phyloP scores from a whole-genome alignment of 2,888 invertebrate genomes.

The Hecatera dysodea region DNA sequence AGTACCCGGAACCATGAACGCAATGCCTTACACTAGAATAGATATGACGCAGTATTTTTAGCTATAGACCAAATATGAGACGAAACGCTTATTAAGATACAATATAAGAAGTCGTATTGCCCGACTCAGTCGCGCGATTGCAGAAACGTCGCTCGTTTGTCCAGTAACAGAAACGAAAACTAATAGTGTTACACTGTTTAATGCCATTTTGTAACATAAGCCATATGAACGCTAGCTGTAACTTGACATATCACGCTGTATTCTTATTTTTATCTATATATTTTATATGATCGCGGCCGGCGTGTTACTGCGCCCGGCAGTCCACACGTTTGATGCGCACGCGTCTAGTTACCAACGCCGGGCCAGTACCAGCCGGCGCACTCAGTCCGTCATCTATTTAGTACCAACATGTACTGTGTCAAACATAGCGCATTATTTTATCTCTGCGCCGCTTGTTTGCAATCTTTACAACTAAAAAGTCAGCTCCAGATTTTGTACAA shows the following conservation, averaged over 20 bases:
- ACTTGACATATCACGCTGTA: slow-evolving; percentile 83
- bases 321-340: not conserved
- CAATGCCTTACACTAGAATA: slow-evolving; percentile 52
- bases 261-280: slow-evolving; percentile 71
- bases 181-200: slow-evolving; percentile 70
- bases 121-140: slow-evolving; percentile 52
- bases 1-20: slow-evolving; percentile 11
- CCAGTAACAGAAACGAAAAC: slow-evolving; percentile 73
- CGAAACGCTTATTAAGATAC: slow-evolving; percentile 38
- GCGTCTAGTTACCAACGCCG: slow-evolving; percentile 7
- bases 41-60: slow-evolving; percentile 23
- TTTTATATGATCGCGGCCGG: slow-evolving; percentile 51
- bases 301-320: slow-evolving; percentile 15
- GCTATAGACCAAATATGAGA: slow-evolving; percentile 46
- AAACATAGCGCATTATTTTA: slow-evolving; percentile 77
- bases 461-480: slow-evolving; percentile 51
- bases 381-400: slow-evolving; percentile 62
- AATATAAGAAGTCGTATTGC: slow-evolving; percentile 44
- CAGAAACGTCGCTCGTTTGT: slow-evolving; percentile 71
- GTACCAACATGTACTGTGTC: slow-evolving; percentile 77
- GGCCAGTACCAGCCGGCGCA: slow-evolving; percentile 15
- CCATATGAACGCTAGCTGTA: slow-evolving; percentile 74
- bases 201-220: slow-evolving; percentile 76
- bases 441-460: slow-evolving; percentile 65
- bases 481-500: not conserved